These are phyloP conservation scores for Leptinotarsa juncta DNA, from an alignment of 2,888 invertebrate genomes.

Conservation along the genomic window DNA sequence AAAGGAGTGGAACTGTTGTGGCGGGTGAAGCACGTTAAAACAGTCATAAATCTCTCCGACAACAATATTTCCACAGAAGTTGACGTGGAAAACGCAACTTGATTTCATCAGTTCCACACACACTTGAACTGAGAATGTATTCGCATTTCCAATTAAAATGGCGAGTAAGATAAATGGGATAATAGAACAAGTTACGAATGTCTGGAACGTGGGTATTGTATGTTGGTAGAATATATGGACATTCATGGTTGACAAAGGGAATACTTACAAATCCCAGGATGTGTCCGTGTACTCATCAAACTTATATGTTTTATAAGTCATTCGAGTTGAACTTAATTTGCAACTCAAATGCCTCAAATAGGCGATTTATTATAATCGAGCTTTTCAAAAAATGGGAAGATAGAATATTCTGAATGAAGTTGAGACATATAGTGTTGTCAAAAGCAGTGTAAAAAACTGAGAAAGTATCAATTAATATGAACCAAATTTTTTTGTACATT, in stretches of 20 bases:
- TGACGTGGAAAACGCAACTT: conserved; percentile 21
- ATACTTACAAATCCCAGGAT: not conserved
- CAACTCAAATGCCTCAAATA: no score
- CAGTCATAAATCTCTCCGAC: conserved; percentile 16
- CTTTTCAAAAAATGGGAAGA: no score
- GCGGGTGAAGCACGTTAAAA: conserved; percentile 13
- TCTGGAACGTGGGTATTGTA: conserved; percentile 22
- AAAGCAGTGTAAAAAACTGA: no score
- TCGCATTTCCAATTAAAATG: conserved; percentile 28
- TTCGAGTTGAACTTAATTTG: not conserved
- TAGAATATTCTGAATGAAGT: no score
- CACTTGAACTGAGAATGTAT: conserved; percentile 9
- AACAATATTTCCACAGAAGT: conserved; percentile 11
- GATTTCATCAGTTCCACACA: conserved; percentile 16
- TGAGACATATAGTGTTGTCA: no score
- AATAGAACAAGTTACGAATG: conserved; percentile 26
- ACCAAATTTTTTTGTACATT: no score
- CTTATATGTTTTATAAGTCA: not conserved
- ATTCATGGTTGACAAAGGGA: conserved; percentile 2
- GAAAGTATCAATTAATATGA: no score
- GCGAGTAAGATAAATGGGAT: conserved; percentile 25
- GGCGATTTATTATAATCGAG: no score
- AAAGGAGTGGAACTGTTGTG: conserved; percentile 9
- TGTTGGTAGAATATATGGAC: conserved; percentile 24
- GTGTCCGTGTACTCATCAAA: not conserved